Conservation (phyloP, 53 echinoderm and acorn worm genomes). For the Astropecten irregularis region DNA sequence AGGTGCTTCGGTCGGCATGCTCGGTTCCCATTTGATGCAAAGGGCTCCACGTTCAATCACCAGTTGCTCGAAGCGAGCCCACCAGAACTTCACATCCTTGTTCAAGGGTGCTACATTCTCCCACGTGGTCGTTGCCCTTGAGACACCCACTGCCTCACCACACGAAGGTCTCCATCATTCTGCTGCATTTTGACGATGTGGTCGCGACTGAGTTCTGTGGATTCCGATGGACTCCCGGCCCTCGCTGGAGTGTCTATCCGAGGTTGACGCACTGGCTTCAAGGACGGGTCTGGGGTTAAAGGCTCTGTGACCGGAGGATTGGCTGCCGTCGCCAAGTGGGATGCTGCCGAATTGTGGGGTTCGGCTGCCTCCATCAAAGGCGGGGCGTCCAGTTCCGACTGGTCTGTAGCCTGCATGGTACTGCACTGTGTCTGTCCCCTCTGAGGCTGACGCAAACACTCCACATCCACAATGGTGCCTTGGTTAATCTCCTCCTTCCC, state of each 20-base stretch:
- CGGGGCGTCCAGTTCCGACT: no score
- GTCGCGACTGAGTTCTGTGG: neutral
- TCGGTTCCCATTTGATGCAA: neutral
- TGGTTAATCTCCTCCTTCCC: neutral
- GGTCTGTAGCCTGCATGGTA: neutral
- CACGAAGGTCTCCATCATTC: neutral
- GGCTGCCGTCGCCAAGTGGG: no score
- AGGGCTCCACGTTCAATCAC: neutral
- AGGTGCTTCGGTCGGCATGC: neutral
- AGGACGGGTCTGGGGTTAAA: neutral
- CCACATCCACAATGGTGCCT: no score
- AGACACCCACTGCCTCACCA: neutral
- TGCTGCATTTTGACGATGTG: neutral
- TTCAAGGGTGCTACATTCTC: neutral
- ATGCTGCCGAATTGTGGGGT: no score
- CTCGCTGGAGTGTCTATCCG: neutral
- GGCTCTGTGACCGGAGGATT: neutral
- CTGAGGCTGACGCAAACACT: no score
- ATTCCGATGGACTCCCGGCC: neutral
- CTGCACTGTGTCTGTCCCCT: neutral
- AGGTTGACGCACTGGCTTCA: neutral
- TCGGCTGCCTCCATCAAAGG: no score
- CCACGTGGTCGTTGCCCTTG: neutral
- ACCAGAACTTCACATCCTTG: no score
- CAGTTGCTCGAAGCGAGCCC: neutral